Base-by-base conservation (phyloP, 2,888 invertebrate genomes). In the Lithophane ornitopus region DNA sequence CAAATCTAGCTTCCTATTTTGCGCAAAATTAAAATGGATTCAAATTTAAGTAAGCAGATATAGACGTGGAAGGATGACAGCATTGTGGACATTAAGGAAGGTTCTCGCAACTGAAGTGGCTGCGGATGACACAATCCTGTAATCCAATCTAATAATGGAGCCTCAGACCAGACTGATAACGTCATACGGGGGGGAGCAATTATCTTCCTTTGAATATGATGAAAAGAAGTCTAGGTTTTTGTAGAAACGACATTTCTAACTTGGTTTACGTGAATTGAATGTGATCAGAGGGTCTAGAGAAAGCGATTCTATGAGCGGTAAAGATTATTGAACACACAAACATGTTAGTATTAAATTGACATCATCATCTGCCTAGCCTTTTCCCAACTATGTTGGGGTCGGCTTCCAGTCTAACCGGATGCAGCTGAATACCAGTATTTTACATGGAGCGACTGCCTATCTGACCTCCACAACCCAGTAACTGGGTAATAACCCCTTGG, bases 61-160 rank as follows among this genome's bases (percentile, higher is more conserved):
- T 22, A 74, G 46, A 52, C 14, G 4, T 26, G 26, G n/a, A 46
- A 46, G 26, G 28, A 49, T 61, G 63, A 69, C 63, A 34, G n/a
- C 59, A 80, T 61, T 8, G 19, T 28, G 41, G n/a, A 58, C 46
- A 81, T 68, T 82, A 76, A 16, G 71, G 62, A 74, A 74, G 58
- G 74, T 78, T 62, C 61, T 74, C 61, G 19, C 34, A 34, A 73
- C 68, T 72, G 58, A 59, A 71, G 76, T 72, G 65, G 28, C 52
- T 72, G 62, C 8, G 67, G 73, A 81, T 85, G 85, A 86, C 81
- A 74, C 74, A 84, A 81, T 78, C 79, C 74, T 56, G 84, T 81
- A 84, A 85, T 81, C 66, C 69, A 70, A 85, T 84, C 83, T 81
- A 75, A 76, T 85, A 81, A 83, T 81, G 79, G 74, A 84, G 58